Percentiles rank a stretch among this genome's conserved stretches.
These are phyloP conservation scores for Euplagia quadripunctaria DNA, from an alignment of 2,888 invertebrate genomes.

Conservation along the genomic window DNA sequence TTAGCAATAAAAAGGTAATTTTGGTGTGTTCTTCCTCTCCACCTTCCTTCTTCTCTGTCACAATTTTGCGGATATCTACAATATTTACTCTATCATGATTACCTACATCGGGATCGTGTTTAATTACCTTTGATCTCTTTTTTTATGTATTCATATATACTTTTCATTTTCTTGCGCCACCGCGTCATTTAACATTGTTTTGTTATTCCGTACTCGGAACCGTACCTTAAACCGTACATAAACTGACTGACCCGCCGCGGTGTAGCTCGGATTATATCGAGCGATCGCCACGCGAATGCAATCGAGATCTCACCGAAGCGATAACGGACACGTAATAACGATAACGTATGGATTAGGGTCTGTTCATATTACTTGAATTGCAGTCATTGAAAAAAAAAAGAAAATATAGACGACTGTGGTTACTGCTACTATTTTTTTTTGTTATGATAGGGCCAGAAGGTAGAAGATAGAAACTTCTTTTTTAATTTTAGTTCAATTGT, in stretches of 20 bases:
- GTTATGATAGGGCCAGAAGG: too few relatives aligned
- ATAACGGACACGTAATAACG: conserved; percentile 63
- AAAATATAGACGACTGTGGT: background rate
- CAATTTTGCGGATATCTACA: too few relatives aligned
- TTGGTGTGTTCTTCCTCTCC: too few relatives aligned
- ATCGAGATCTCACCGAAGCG: conserved; percentile 64
- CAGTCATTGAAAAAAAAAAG: background rate
- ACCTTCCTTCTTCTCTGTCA: too few relatives aligned
- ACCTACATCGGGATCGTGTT: too few relatives aligned
- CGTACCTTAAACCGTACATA: conserved; percentile 15
- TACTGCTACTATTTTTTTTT: background rate
- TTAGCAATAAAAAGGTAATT: too few relatives aligned
- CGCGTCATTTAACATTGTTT: background rate
- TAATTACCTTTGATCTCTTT: too few relatives aligned
- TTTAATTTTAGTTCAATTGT: too few relatives aligned
- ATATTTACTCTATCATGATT: too few relatives aligned
- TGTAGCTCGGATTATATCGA: conserved; percentile 44
- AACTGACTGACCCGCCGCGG: conserved; percentile 24
- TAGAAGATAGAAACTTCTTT: too few relatives aligned
- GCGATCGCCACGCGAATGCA: conserved; percentile 47
- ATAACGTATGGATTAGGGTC: conserved; percentile 55
- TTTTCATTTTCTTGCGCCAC: too few relatives aligned
- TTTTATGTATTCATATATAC: too few relatives aligned
- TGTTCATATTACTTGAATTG: conserved; percentile 23
- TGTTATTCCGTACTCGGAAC: background rate